Evolutionary conservation across 2,888 invertebrate species (phyloP).

Genomic region (Synergus itoensis): DNA sequence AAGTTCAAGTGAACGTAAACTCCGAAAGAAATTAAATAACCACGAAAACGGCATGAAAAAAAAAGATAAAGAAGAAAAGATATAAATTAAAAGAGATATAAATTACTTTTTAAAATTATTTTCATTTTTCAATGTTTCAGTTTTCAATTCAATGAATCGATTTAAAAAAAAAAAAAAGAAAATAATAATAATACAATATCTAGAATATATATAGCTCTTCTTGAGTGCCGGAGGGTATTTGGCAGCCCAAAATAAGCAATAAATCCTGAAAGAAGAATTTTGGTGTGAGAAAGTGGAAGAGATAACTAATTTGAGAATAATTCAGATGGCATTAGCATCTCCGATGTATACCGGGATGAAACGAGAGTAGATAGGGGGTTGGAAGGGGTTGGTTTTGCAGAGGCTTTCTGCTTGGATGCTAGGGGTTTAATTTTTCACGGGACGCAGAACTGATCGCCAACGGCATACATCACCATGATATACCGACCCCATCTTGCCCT

Average conservation of each 20-base stretch:
- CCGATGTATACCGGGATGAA: background rate
- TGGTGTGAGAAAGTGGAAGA: background rate
- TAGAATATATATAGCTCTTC: background rate
- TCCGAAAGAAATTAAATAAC: background rate
- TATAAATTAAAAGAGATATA: too few species aligned
- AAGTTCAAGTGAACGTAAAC: constrained; percentile 3
- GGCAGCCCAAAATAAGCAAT: background rate
- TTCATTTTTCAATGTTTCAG: too few species aligned
- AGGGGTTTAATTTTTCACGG: constrained; percentile 38
- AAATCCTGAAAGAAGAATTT: background rate
- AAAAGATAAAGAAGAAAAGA: too few species aligned
- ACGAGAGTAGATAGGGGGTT: background rate
- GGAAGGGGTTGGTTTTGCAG: constrained; percentile 23
- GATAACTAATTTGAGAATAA: constrained; percentile 32
- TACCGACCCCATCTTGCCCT: constrained; percentile 46
- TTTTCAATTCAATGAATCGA: too few species aligned
- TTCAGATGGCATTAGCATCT: constrained; percentile 10
- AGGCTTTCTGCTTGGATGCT: constrained; percentile 17
- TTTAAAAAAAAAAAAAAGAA: too few species aligned
- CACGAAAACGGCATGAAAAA: background rate
- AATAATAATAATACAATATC: background rate
- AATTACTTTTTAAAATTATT: too few species aligned
- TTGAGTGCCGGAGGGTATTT: background rate
- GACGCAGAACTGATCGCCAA: constrained; percentile 35
- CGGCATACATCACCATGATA: constrained; percentile 48